These are phyloP conservation scores for Temnothorax curvispinosus DNA, from an alignment of 1,140 invertebrate species.

Conservation along the genomic window DNA sequence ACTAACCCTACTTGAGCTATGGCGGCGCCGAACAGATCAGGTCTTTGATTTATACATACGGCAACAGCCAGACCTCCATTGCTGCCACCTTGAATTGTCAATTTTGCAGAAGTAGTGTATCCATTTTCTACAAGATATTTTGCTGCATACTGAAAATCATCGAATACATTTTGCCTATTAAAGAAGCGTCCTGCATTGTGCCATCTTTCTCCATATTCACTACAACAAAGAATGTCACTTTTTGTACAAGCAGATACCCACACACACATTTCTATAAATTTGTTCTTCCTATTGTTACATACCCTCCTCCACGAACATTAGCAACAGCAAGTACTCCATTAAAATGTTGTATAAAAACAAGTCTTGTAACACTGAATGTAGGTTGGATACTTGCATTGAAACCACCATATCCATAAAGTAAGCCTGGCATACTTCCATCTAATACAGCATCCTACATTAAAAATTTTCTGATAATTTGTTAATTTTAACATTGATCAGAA, in stretches of 20 bases:
- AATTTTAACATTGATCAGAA: not conserved
- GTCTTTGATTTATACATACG: conserved; percentile 97
- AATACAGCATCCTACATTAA: conserved; percentile 86
- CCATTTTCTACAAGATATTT: conserved; percentile 94
- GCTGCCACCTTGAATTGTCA: conserved; percentile 97
- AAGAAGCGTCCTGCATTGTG: conserved; percentile 96
- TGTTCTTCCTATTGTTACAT: conserved; percentile 71
- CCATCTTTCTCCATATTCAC: conserved; percentile 99
- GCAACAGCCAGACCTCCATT: conserved; percentile 98
- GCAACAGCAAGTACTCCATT: conserved; percentile 95
- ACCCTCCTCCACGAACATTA: conserved; percentile 98
- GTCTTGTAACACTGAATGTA: conserved; percentile 91
- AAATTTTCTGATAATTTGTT: not conserved
- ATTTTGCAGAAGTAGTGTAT: conserved; percentile 92
- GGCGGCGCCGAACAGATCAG: conserved; percentile 96
- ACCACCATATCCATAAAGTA: conserved; percentile 99
- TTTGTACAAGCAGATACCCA: not conserved
- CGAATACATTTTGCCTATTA: conserved; percentile 99
- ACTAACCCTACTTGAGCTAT: conserved; percentile 96
- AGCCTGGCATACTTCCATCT: conserved; percentile 91
- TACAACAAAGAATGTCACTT: conserved; percentile 78
- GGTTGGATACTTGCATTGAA: conserved; percentile 98
- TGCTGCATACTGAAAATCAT: conserved; percentile 98
- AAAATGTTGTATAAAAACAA: conserved; percentile 96
- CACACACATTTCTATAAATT: not conserved